Evolutionary conservation across 2,113 vertebrate genomes (phyloP), one percentile per base, ranked within the genome.

Genomic region (Strix aluco): DNA sequence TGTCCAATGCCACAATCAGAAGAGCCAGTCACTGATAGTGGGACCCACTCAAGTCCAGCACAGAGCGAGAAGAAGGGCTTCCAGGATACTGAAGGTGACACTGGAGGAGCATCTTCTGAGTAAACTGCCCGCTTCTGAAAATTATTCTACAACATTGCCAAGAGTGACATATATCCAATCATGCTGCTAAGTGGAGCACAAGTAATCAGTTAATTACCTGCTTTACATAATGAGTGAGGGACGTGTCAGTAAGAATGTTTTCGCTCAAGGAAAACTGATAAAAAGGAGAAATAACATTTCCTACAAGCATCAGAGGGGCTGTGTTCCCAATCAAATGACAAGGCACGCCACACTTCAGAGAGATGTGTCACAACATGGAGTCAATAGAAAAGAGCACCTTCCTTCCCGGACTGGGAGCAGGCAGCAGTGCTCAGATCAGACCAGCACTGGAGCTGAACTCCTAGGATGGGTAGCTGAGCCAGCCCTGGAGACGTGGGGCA

Each of bases 131-230:
- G 49, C 30, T 27, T 52, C 36, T 77, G 19, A 73, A 52, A 36
- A 57, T 74, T 17, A 27, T 72, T 57, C 46, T 25, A 5, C 22
- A 61, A 3, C 17, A 1, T 0, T 78, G 73, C 19, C 4, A 2
- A 26, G 66, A 81, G 27, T 51, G 83, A 66, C 47, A 94, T 20
- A 44, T 10, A 77, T 14, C 71, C 80, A 65, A 49, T 77, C 85
- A 54, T 0, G 3, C 16, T 10, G 5, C 57, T 25, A 59, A 95
- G 59, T 38, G 32, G 27, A 92, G 44, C 67, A 20, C 61, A 47
- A 57, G 77, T 34, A 92, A 95, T 92, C 82, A 88, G 63, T 40
- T 91, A 88, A 92, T 96, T 81, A 91, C 15, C 59, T 81, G 51
- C 15, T 96, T 87, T 83, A 61, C 90, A 80, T 90, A 93, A 66